Percentiles rank a stretch among this genome's conserved stretches.
These are phyloP conservation scores for Bufo gargarizans DNA, from an alignment of 2,113 vertebrate species.

Conservation along the genomic window DNA sequence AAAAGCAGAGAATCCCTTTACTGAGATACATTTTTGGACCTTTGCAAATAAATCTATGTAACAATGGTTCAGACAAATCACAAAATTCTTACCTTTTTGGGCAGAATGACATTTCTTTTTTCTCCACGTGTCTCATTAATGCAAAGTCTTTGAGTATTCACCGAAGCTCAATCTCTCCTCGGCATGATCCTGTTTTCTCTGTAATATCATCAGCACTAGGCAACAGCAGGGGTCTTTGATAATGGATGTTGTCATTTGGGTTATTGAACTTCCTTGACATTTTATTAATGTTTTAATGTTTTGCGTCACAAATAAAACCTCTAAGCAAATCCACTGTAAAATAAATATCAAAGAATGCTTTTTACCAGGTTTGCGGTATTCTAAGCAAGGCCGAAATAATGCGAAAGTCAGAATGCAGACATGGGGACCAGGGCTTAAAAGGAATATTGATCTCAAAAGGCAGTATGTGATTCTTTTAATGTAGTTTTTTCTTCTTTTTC, in stretches of 20 bases:
- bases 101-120: neutral
- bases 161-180: neutral
- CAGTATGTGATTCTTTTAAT: neutral
- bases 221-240: constrained; percentile 33
- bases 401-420: neutral
- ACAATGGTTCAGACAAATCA: neutral
- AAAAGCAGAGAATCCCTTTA: neutral
- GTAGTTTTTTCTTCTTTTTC: neutral
- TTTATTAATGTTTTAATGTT: constrained; percentile 34
- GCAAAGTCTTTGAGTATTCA: constrained; percentile 9
- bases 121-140: neutral
- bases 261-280: constrained; percentile 42
- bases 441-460: constrained; percentile 42
- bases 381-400: neutral
- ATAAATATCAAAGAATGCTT: neutral
- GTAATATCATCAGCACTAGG: constrained; percentile 3
- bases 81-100: neutral
- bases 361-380: neutral
- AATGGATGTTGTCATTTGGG: constrained; percentile 30
- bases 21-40: neutral
- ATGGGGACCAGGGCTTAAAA: neutral
- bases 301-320: constrained; percentile 28
- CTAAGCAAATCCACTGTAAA: neutral
- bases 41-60: neutral
- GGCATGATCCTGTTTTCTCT: constrained; percentile 19